Evolutionary conservation across 1,140 invertebrate genomes (phyloP), one percentile per base, ranked within the genome.

Genomic region (Brachionus plicatilis): DNA sequence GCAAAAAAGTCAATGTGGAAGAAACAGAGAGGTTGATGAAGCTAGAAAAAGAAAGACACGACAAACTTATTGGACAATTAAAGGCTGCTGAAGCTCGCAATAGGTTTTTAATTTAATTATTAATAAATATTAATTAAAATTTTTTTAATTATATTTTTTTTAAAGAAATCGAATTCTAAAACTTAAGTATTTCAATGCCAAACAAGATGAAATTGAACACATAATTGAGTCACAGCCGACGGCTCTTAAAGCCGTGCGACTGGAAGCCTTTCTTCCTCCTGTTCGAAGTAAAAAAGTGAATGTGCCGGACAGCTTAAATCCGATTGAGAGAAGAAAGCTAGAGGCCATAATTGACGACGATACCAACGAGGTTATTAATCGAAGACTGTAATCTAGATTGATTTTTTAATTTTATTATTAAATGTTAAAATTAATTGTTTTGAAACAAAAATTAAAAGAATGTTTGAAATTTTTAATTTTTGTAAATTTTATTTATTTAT

Each of bases 71-170:
- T 27, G 82, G 82, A 3, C 82, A 84, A 75, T 27, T 84, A 24
- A 84, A 84, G 53, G 82, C 82, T 70, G 82, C 82, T 17, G 82
- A 84, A 70, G 82, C 82, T 8, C 43, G 68, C 1, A 84, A 84
- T 56, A 12, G 80, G 80, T 83, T 56, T 20, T 20, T 47, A 50
- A 24, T 50, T 47, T 45, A 24, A 50, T n/a, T n/a, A 24, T 24
- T 20, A 65, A 29, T 66, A n/a, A 65, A 83, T 17, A 8, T 65
- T 14, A 37, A 83, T 14, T 9, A 72, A 41, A 43, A 12, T 33
- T 47, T 47, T 47, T 24, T 17, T n/a, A 17, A 17, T 76, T 47
- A 29, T 7, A 37, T 37, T 47, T 76, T 27, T 43, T 50, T 76
- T 43, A 17, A 2, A 83, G 82, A 12, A 70, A 37, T 33, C 60